phyloP scores from a whole-genome alignment of 2,113 vertebrate species.

The Mustela lutreola region DNA sequence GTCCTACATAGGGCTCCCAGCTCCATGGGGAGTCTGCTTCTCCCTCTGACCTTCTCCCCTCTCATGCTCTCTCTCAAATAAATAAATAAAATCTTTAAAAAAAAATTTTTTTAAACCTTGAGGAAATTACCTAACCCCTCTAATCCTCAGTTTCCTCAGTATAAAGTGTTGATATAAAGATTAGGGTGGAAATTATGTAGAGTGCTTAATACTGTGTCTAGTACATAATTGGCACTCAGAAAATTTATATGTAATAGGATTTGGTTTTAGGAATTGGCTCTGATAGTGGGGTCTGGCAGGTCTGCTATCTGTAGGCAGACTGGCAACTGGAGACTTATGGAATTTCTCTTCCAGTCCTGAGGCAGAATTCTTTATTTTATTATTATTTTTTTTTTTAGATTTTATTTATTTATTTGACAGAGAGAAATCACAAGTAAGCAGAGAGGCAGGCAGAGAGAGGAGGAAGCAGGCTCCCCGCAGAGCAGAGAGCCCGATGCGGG shows the following conservation, averaged over 20 bases:
- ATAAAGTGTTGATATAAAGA: conserved; percentile 29
- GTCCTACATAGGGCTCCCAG: too few relatives aligned
- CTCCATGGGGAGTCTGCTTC: too few relatives aligned
- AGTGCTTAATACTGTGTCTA: not conserved
- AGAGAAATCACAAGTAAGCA: too few relatives aligned
- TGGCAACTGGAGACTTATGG: not conserved
- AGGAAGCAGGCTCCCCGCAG: too few relatives aligned
- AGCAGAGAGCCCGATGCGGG: too few relatives aligned
- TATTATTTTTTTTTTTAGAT: too few relatives aligned
- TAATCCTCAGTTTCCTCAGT: not conserved
- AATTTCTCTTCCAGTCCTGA: not conserved
- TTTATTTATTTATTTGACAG: too few relatives aligned
- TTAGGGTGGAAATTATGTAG: not conserved
- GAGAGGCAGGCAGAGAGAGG: too few relatives aligned
- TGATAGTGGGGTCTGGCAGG: not conserved
- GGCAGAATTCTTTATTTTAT: not conserved
- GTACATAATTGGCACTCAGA: not conserved
- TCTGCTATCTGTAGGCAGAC: not conserved
- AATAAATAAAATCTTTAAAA: too few relatives aligned
- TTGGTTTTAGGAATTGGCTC: not conserved
- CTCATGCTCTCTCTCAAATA: too few relatives aligned
- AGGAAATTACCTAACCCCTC: not conserved
- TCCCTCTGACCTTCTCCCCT: too few relatives aligned
- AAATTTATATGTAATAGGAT: not conserved
- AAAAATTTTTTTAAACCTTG: not conserved